Percentiles rank a stretch among this genome's conserved stretches.
phyloP scores from a whole-genome alignment of 53 echinoderm and acorn worm genomes.

The Actinopyga echinites region DNA sequence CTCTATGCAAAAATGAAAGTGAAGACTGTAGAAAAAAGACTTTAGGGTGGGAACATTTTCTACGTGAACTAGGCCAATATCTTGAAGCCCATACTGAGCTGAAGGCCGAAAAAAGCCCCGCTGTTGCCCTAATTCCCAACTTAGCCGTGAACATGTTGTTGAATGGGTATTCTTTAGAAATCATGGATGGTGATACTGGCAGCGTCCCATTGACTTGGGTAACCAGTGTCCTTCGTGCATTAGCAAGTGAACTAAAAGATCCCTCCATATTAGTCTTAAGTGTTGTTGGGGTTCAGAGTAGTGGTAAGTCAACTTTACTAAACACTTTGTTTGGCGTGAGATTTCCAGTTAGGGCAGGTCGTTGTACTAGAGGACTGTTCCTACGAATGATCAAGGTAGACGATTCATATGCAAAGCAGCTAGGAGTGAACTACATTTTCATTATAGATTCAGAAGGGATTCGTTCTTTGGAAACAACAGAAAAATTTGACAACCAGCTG shows the following conservation, averaged over 20 bases:
- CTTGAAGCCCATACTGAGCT: neutral
- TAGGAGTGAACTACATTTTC: neutral
- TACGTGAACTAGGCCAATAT: neutral
- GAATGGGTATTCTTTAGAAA: neutral
- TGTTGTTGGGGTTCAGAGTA: constrained; percentile 3
- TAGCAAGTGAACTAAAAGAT: neutral
- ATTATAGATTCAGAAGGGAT: constrained; percentile 4
- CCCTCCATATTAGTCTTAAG: neutral
- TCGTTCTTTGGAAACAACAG: neutral
- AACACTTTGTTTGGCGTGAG: constrained; percentile 5
- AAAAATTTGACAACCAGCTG: neutral
- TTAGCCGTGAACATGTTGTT: neutral
- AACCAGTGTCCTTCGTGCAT: neutral
- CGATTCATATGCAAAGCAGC: neutral
- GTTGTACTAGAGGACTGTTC: constrained; percentile 1
- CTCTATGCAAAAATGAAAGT: too few relatives aligned
- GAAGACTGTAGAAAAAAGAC: neutral
- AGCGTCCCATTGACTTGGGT: neutral
- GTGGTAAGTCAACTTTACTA: constrained; percentile 14
- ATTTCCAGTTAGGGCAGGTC: neutral
- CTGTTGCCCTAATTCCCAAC: too few relatives aligned
- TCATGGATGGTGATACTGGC: constrained; percentile 28
- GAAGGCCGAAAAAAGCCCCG: neutral
- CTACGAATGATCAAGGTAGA: neutral
- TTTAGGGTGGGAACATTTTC: neutral